Base-by-base conservation (phyloP, 2,113 vertebrate species). In the Etheostoma cragini region DNA sequence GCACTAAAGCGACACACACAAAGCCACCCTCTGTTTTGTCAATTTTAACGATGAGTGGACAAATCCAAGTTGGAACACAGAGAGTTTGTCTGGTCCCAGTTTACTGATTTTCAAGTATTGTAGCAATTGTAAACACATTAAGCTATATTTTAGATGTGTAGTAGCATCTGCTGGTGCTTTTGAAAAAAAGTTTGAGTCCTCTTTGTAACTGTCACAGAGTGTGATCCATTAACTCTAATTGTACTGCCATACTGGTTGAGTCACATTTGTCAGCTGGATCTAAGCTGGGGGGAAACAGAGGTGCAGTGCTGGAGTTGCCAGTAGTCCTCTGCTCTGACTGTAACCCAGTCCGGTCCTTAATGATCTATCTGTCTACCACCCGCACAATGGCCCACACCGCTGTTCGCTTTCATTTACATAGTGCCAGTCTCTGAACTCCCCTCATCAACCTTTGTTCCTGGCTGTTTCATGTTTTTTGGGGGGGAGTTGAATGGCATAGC, bases 381-480 rank as follows among this genome's bases (percentile, higher is more conserved):
- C 85, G 90, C 91, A 93, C 89, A 93, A 93, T 91, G 93, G 87
- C 84, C 84, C 84, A 80, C 86, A 84, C 86, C 24, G 78, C 91
- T 91, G 87, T 89, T 89, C 88, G 80, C 92, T 94, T 94, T 94
- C 92, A 95, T 95, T 94, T 92, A 92, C 91, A 90, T 90, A 91
- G 89, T 82, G 84, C 88, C 91, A 78, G 85, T 87, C 81, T 85
- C 92, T 90, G 79, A 87, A 88, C 86, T 90, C 80, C 62, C 78
- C 91, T 92, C 92, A 91, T 94, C 91, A 90, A 22, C 79, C 93
- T 94, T 95, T 95, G 90, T 95, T 94, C 91, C 84, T 86, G 84
- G 67, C 38, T 76, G 90, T 94, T 94, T 95, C 85, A 90, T 94
- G 94, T 93, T 90, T 94, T 88, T 90, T 35, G 45, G 38, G 33